Evolutionary conservation across 1,140 invertebrate genomes (phyloP), one percentile per base, ranked within the genome.

Genomic region (Lutraria rhynchaena): DNA sequence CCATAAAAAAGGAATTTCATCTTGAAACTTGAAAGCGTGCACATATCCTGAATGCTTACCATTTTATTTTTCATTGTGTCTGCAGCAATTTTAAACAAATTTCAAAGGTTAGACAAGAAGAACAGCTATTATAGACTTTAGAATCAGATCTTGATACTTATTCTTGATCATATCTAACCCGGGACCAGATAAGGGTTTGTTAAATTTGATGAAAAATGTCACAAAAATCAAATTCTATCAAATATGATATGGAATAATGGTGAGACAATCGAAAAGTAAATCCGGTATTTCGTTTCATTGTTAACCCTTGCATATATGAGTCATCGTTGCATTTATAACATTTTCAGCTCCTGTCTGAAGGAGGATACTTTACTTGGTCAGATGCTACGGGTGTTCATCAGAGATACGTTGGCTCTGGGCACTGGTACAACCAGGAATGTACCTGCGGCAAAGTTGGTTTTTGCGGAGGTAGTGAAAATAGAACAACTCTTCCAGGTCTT

Each of bases 381-480:
- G 19, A 63, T 33, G 33, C 76, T 41, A 46, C 33, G 9, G 29
- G 41, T n/a, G 22, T 33, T 11, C 55, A 24, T 11, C 55, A 81
- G 5, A 61, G 22, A 4, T 87, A 83, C 63, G 63, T 84, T 0
- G 87, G 81, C 13, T 67, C 27, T 24, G 86, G 85, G 1, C 58
- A 46, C 11, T 27, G 13, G 3, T 24, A 7, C 15, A 22, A 22
- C 17, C 31, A 80, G 4, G 46, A 82, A 53, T 89, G 88, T 65
- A 82, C 83, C 4, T 89, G 88, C 74, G 84, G 84, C 0, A 53
- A 24, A 4, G 69, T 81, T 5, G 55, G 67, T 29, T 37, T 41
- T 13, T 88, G 86, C 82, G 87, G 86, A 1, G 81, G 81, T 35
- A 67, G 33, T 70, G 81, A 76, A 24, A n/a, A 57, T 33, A 67